Evolutionary conservation across 2,113 vertebrate species (phyloP).

Genomic region (Calidris pugnax): DNA sequence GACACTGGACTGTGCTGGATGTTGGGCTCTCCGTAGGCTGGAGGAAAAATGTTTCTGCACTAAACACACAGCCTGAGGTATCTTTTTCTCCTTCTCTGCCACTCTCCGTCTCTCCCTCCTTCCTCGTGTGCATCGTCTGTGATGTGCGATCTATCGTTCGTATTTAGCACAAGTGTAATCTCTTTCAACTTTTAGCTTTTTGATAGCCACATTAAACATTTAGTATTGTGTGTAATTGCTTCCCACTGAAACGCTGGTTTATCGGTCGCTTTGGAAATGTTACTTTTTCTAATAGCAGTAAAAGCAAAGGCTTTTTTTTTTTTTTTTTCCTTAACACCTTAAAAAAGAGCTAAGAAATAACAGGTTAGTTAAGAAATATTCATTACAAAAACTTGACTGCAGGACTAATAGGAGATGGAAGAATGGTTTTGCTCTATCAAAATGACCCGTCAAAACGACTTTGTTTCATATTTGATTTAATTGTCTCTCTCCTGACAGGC

Average conservation of each 20-base stretch:
- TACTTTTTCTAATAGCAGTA: conserved; percentile 28
- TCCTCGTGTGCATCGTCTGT: conserved; percentile 25
- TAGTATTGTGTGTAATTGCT: conserved; percentile 46
- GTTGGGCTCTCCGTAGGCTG: conserved; percentile 26
- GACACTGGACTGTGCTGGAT: not conserved
- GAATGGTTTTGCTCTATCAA: conserved; percentile 95
- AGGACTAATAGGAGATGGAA: conserved; percentile 89
- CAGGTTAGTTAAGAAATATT: conserved; percentile 81
- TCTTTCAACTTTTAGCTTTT: conserved; percentile 52
- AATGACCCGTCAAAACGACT: conserved; percentile 97
- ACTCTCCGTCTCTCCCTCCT: not conserved
- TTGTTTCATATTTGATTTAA: conserved; percentile 99
- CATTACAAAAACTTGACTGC: conserved; percentile 86
- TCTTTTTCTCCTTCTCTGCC: not conserved
- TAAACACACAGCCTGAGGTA: conserved; percentile 26
- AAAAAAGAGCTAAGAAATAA: conserved; percentile 66
- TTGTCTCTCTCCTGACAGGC: conserved; percentile 99
- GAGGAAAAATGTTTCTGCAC: not conserved
- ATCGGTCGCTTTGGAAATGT: conserved; percentile 17
- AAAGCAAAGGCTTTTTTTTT: conserved; percentile 29
- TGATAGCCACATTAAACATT: conserved; percentile 38
- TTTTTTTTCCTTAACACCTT: conserved; percentile 44
- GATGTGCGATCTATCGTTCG: conserved; percentile 22
- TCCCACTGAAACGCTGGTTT: conserved; percentile 49
- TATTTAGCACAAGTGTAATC: conserved; percentile 61